phyloP scores from a whole-genome alignment of 2,888 invertebrate species.

The Callyntrura sp. region DNA sequence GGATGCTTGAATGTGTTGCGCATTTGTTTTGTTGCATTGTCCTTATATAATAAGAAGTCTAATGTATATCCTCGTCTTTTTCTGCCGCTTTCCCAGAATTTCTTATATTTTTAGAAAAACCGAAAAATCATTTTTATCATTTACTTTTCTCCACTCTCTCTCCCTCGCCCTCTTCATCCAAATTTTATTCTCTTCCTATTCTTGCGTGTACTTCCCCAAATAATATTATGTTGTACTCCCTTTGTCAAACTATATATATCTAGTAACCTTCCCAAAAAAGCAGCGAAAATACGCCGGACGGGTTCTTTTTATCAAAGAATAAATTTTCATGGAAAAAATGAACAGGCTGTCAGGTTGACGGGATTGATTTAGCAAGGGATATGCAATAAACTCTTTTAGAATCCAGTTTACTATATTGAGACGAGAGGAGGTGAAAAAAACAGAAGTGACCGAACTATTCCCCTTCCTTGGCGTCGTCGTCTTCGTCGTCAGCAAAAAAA shows the following conservation, averaged over 20 bases:
- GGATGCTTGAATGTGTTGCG: constrained; percentile 66
- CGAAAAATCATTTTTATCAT: constrained; percentile 21
- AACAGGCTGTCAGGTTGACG: constrained; percentile 67
- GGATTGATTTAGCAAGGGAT: constrained; percentile 70
- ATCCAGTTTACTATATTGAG: constrained; percentile 5
- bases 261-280: neutral
- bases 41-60: too few species aligned
- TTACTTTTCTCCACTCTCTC: constrained; percentile 32
- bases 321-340: constrained; percentile 71
- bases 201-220: neutral
- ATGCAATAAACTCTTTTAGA: constrained; percentile 66
- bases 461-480: neutral
- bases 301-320: constrained; percentile 71
- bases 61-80: neutral
- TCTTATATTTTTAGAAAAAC: constrained; percentile 56
- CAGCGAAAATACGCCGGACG: constrained; percentile 27
- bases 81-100: constrained; percentile 20
- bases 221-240: neutral
- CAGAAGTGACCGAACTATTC: constrained; percentile 24
- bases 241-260: neutral
- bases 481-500: neutral
- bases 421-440: constrained; percentile 4
- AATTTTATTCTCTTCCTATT: neutral
- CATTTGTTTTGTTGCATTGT: constrained; percentile 69
- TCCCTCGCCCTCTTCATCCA: neutral